Conservation (phyloP, 1,140 invertebrate genomes). For the Eriocheir sinensis region DNA sequence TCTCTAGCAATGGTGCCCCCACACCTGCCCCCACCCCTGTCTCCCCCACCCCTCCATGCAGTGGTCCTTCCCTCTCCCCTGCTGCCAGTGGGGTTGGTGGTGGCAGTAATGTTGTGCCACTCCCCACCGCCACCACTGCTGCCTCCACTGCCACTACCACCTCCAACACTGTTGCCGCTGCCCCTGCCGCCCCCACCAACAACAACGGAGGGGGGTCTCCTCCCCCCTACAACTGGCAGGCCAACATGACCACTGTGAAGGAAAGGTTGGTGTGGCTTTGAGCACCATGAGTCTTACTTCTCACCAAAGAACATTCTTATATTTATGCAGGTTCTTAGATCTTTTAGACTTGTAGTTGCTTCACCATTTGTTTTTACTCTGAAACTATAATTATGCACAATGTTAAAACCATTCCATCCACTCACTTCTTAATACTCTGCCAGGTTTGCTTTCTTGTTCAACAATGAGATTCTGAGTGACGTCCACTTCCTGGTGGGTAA, state of each 20-base stretch:
- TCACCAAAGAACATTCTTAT: too few relatives aligned
- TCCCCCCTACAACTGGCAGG: conserved; percentile 63
- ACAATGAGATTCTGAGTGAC: conserved; percentile 91
- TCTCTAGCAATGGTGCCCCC: neutral
- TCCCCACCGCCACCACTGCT: neutral
- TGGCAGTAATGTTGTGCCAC: neutral
- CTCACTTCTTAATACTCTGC: neutral
- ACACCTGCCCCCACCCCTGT: conserved; percentile 15
- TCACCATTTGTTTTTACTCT: too few relatives aligned
- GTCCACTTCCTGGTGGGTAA: conserved; percentile 87
- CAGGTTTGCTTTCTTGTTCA: conserved; percentile 88
- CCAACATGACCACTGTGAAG: conserved; percentile 65
- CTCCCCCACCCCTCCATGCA: neutral
- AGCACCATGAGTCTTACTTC: too few relatives aligned
- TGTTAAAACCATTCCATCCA: too few relatives aligned
- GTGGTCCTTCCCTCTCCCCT: neutral
- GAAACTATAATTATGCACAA: too few relatives aligned
- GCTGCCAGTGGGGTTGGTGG: neutral
- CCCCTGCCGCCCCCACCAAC: neutral
- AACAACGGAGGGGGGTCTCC: conserved; percentile 38
- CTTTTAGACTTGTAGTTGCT: too few relatives aligned
- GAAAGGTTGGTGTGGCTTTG: conserved; percentile 11
- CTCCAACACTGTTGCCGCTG: conserved; percentile 11
- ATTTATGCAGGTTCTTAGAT: too few relatives aligned
- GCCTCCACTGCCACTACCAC: neutral